Evolutionary conservation across 2,113 vertebrate species (phyloP).

Genomic region (Catagonus wagneri): DNA sequence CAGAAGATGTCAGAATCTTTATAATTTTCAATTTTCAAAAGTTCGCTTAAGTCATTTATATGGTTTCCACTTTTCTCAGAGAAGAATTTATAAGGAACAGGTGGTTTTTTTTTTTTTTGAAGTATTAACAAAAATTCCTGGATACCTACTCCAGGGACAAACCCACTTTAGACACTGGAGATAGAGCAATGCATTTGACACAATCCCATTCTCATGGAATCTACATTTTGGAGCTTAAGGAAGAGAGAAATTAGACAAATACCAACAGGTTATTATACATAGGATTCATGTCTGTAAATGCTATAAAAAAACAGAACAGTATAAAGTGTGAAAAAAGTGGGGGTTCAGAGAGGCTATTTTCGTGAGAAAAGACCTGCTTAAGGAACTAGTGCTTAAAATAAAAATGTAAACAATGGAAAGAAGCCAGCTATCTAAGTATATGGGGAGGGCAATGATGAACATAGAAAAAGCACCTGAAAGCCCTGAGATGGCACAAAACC

Average conservation of each 20-base stretch:
- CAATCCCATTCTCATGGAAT: neutral
- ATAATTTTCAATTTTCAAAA: neutral
- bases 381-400: neutral
- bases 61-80: neutral
- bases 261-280: neutral
- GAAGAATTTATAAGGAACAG: neutral
- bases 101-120: neutral
- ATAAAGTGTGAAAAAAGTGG: neutral
- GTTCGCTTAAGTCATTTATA: slow-evolving; percentile 4
- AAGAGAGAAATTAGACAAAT: neutral
- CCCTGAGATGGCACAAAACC: neutral
- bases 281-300: neutral
- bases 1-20: neutral
- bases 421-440: neutral
- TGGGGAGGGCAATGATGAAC: neutral
- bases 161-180: neutral
- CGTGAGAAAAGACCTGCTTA: neutral
- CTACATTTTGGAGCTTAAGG: neutral
- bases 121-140: neutral
- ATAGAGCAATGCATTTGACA: too few relatives aligned
- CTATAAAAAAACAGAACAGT: neutral
- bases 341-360: neutral
- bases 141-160: neutral
- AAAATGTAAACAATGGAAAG: neutral
- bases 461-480: neutral